Evolutionary conservation across 2,797 vertebrate species (phyloP), one percentile per base, ranked within the genome.

Genomic region (Halcyon chelicuti): DNA sequence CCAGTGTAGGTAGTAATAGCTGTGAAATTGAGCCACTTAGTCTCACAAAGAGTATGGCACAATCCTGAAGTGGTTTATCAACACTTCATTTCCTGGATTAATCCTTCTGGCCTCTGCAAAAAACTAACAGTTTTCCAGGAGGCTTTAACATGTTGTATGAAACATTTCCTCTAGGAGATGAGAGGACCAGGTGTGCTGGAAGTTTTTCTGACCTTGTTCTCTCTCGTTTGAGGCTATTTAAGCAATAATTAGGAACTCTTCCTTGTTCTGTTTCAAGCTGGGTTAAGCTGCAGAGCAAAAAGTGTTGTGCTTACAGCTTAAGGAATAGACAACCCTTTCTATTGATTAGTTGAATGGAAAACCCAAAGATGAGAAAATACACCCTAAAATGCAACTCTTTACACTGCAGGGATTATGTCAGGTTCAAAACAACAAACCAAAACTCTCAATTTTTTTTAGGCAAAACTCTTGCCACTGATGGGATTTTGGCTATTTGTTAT

Each of bases 11-110:
- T 10, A 76, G 22, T 17, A 81, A 79, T 5, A 90, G 12, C 19
- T 49, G 33, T 42, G 22, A 88, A 76, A 68, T 75, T 3, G 7
- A 23, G 11, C 26, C 23, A 31, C 37, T 73, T 70, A 39, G n/a
- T 86, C 20, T 51, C 28, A 44, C 20, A 62, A 51, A 42, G 25
- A 29, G 4, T 31, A 44, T 33, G 47, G 29, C 25, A 73, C 47
- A 67, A 57, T 35, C 40, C 17, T 39, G 28, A 88, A 55, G 33
- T 14, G 10, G 18, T 46, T 88, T 94, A 83, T 95, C 33, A 79
- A 37, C 11, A 46, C 29, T 10, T 28, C 14, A 44, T 91, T 86
- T 92, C 67, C 60, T 79, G 52, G 33, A 63, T 76, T 70, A 79
- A 57, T 42, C 33, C n/a, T n/a, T 90, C 47, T 88, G 31, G 23